Evolutionary conservation across 2,113 vertebrate species (phyloP).

Genomic region (Synchiropus splendidus): DNA sequence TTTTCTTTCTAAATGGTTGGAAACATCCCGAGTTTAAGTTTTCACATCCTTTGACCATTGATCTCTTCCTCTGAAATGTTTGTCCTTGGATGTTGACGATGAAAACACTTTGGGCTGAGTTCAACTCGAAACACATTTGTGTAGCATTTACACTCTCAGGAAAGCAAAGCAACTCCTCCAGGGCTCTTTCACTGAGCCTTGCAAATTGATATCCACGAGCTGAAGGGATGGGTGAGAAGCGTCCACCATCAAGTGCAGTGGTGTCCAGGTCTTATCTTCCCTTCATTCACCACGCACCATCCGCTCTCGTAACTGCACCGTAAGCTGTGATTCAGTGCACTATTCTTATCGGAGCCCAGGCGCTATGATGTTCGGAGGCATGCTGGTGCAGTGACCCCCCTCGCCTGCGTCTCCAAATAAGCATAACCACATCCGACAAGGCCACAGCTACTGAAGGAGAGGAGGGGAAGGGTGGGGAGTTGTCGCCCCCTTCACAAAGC

Average conservation of each 20-base stretch:
- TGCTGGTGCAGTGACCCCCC: conserved; percentile 51
- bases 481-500: conserved; percentile 37
- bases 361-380: conserved; percentile 41
- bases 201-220: conserved; percentile 14
- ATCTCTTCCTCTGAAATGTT: too few species aligned
- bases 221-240: conserved; percentile 1
- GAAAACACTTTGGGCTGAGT: too few species aligned
- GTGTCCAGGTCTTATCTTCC: conserved; percentile 34
- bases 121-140: too few species aligned
- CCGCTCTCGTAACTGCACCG: conserved; percentile 36
- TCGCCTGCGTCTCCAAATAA: conserved; percentile 39
- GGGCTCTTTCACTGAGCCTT: conserved; percentile 11
- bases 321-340: conserved; percentile 50
- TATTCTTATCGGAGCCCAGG: conserved; percentile 49
- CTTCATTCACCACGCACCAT: conserved; percentile 45
- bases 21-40: too few species aligned
- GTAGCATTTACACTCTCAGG: too few species aligned
- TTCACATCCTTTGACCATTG: too few species aligned
- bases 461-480: conserved; percentile 1
- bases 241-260: conserved; percentile 12
- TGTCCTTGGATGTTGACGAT: too few species aligned
- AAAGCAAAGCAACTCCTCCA: neutral
- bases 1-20: too few species aligned
- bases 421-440: conserved; percentile 61
- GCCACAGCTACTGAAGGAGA: conserved; percentile 43